These are phyloP conservation scores for Aurelia sp. DNA, from an alignment of 30 jellyfish, hydroid and myxozoan genomes.

Conservation along the genomic window DNA sequence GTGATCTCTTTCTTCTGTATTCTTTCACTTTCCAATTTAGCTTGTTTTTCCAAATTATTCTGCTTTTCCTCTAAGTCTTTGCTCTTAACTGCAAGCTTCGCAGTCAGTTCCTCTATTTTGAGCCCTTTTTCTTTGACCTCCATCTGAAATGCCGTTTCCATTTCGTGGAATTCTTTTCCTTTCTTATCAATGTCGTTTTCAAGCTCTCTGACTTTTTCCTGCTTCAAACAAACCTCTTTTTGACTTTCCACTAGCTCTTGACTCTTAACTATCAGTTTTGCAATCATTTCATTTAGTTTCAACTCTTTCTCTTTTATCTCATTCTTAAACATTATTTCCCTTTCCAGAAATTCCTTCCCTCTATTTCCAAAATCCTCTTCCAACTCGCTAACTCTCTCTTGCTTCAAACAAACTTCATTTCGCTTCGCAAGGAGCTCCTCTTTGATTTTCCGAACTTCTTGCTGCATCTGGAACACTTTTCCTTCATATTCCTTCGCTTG, in stretches of 20 bases:
- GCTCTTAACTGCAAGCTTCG: not conserved
- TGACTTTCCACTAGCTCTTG: not conserved
- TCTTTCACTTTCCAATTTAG: not conserved
- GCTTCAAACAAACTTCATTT: no score
- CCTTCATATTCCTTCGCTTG: not conserved
- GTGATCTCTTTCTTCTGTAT: not conserved
- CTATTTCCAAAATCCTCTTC: no score
- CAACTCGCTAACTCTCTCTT: no score
- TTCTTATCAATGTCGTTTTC: not conserved
- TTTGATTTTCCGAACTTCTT: not conserved
- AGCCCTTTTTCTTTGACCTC: not conserved
- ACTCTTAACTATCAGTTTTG: not conserved
- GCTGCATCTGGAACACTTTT: no score
- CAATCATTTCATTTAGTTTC: no score
- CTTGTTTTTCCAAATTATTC: not conserved
- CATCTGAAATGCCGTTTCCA: not conserved
- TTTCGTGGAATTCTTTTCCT: not conserved
- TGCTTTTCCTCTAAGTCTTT: not conserved
- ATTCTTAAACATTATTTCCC: conserved; percentile 15
- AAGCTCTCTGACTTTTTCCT: not conserved
- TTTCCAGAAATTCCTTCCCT: not conserved
- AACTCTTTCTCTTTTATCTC: conserved; percentile 18
- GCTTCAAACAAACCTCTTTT: not conserved
- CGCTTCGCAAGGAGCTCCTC: not conserved
- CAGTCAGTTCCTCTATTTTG: not conserved